Base-by-base conservation (phyloP, 1,140 invertebrate species). In the Eumaeus atala region DNA sequence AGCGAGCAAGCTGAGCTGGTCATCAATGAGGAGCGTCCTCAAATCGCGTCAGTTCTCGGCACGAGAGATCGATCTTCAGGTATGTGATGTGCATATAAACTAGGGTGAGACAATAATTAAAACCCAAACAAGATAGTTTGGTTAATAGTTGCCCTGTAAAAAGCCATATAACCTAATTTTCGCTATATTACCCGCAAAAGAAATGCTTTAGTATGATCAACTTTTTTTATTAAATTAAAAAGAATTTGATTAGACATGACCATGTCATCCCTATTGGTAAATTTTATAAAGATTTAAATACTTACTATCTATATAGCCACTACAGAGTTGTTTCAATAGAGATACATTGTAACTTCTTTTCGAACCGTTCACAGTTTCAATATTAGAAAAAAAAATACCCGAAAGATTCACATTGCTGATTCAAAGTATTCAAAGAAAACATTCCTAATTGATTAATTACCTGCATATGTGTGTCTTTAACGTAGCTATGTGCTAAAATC, bases 21-120 rank as follows among this genome's bases (percentile, higher is more conserved):
- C 42, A 84, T 92, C 54, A 91, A 91, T 52, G 92, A 92, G 70
- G 92, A 93, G 75, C 88, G 89, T 56, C 92, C 92, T 28, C 88
- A 91, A 67, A 88, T 92, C 36, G 91, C 91, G 28, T 91, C 91
- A 1, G 92, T 93, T 28, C 81, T 92, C 38, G 91, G 91, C 49
- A 92, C 91, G 3, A 90, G 91, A 53, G 91, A 92, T 44, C 61
- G 56, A 10, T 77, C 84, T 21, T 70, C 68, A 67, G 74, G 86
- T 81, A 64, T 56, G 70, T 59, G 10, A n/a, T n/a, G 17, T 18
- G 17, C 16, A 10, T 4, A 9, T n/a, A n/a, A n/a, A n/a, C n/a
- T n/a, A n/a, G n/a, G n/a, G n/a, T n/a, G n/a, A n/a, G n/a, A n/a
- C n/a, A n/a, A n/a, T n/a, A n/a, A n/a, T n/a, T n/a, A n/a, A n/a